Base-by-base conservation (phyloP, 2,797 vertebrate species). In the Helicolenus hilgendorfi region DNA sequence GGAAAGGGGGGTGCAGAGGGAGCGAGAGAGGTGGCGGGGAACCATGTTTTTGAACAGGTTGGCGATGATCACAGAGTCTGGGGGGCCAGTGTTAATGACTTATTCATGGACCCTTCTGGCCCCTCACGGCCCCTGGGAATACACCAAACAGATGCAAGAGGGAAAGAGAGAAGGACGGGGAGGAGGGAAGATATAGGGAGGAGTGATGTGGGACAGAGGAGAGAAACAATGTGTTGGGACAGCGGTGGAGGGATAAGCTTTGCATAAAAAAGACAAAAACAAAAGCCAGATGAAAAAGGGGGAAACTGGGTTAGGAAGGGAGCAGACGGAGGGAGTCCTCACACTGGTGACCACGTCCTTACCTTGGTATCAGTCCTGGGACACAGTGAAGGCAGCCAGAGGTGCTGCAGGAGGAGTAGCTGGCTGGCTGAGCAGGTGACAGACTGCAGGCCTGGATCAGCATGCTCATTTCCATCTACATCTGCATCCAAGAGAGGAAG, bases 81-180 rank as follows among this genome's bases (percentile, higher is more conserved):
- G 92, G 94, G 92, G 94, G 93, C 87, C 93, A 86, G 80, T 87
- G 90, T 94, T 94, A 90, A 97, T 97, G 95, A 96, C 94, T 97
- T 96, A 97, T 97, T 97, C 96, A 97, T 96, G 89, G 94, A 73
- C 89, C 94, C 96, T 95, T 95, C 96, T 96, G 96, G 95, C 95
- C 96, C 92, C 86, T 89, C 38, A 20, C 0, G 20, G 91, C 96
- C 88, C 88, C 75, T 67, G 95, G 94, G 96, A 95, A 86, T 92
- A 91, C 82, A 91, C 85, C 91, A 95, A 94, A 95, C 96, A 97
- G 95, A 97, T 96, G 95, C 90, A 94, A 81, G 79, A 45, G 77
- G 88, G 83, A 81, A 85, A 89, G 77, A 70, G 83, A 86, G 74
- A 85, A 45, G 65, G 72, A 74, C 63, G 7, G 72, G 64, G 79